These are phyloP conservation scores for Nephila pilipes DNA, from an alignment of 1,140 invertebrate genomes.

Conservation along the genomic window DNA sequence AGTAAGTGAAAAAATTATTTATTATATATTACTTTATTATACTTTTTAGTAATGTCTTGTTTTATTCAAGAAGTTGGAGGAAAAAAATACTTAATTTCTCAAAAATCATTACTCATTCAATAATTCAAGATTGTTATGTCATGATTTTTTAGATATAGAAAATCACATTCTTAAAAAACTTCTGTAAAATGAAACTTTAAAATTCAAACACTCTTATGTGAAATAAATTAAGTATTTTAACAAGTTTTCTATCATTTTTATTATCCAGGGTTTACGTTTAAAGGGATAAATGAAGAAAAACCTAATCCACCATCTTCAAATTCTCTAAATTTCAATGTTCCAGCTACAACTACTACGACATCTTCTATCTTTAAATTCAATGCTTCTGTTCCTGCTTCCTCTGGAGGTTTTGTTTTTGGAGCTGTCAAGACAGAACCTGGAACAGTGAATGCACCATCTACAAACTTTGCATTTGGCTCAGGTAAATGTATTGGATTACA, in stretches of 20 bases:
- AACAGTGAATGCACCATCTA: background rate
- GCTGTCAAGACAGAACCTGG: slow-evolving; percentile 40
- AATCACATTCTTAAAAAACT: too few relatives aligned
- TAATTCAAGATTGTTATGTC: too few relatives aligned
- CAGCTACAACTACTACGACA: background rate
- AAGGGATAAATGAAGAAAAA: slow-evolving; percentile 20
- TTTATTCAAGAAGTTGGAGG: too few relatives aligned
- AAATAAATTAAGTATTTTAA: background rate
- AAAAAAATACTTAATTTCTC: too few relatives aligned
- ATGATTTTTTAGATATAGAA: too few relatives aligned
- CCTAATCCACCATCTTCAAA: background rate
- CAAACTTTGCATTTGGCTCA: slow-evolving; percentile 42
- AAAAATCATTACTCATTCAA: too few relatives aligned
- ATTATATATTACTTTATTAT: too few relatives aligned
- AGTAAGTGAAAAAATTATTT: too few relatives aligned
- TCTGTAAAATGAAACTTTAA: too few relatives aligned
- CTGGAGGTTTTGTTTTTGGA: slow-evolving; percentile 58
- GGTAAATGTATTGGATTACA: background rate
- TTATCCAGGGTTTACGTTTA: slow-evolving; percentile 24
- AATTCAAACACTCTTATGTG: too few relatives aligned
- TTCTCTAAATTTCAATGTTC: background rate
- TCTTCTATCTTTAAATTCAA: slow-evolving; percentile 39
- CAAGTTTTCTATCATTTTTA: background rate
- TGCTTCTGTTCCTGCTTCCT: slow-evolving; percentile 4
- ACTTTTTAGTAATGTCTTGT: too few relatives aligned